Evolutionary conservation across 2,797 vertebrate genomes (phyloP).

Genomic region (Chloroceryle inda): DNA sequence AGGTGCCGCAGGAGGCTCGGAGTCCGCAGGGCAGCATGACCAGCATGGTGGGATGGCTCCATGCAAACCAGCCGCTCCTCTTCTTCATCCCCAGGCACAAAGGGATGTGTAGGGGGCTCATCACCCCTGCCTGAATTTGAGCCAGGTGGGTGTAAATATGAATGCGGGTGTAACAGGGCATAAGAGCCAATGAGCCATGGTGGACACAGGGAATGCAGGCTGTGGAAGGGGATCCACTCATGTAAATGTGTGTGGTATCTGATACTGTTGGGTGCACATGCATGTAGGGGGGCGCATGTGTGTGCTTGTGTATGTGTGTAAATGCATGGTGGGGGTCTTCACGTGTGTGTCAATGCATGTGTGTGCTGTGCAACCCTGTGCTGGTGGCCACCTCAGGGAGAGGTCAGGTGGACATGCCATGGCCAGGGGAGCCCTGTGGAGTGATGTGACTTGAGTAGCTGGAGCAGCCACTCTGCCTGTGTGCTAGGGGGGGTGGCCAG

Average conservation of each 20-base stretch:
- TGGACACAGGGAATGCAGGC: rapidly evolving
- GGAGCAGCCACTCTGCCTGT: not conserved
- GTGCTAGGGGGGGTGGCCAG: rapidly evolving
- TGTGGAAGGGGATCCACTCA: rapidly evolving
- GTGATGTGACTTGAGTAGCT: rapidly evolving
- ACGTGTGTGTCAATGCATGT: rapidly evolving
- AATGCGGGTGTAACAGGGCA: rapidly evolving
- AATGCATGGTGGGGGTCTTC: not conserved
- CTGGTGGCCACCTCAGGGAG: not conserved
- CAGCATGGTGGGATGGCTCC: not conserved
- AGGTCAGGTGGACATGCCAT: rapidly evolving
- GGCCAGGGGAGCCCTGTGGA: not conserved
- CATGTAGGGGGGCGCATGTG: rapidly evolving
- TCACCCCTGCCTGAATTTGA: not conserved
- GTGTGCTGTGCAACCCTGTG: rapidly evolving
- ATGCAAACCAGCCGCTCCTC: not conserved
- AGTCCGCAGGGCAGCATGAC: rapidly evolving
- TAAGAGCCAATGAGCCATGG: rapidly evolving
- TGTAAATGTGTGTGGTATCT: not conserved
- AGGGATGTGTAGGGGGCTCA: rapidly evolving
- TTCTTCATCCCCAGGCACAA: not conserved
- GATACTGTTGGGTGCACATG: not conserved
- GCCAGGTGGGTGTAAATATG: not conserved
- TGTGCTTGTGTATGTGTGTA: rapidly evolving
- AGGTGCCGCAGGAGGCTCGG: not conserved